Evolutionary conservation across 2,113 vertebrate genomes (phyloP).

Genomic region (Megaceryle torquata): DNA sequence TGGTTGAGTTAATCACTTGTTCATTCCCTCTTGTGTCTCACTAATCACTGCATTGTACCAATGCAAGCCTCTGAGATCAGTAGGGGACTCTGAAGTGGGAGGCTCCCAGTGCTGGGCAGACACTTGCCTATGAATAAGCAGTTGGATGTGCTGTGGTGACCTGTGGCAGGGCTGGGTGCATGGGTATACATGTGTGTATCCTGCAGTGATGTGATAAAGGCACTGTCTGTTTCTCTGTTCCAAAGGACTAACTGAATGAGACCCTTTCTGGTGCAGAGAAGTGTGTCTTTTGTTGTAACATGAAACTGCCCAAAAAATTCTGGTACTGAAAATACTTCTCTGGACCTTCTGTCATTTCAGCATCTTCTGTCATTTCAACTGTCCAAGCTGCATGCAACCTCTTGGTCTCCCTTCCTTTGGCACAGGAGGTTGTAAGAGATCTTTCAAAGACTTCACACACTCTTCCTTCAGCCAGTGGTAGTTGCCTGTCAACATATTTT

Average conservation of each 20-base stretch:
- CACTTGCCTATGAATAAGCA: neutral
- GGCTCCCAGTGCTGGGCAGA: neutral
- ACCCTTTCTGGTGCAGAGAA: neutral
- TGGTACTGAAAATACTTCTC: neutral
- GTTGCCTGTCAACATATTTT: neutral
- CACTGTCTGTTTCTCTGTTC: neutral
- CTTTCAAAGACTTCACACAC: neutral
- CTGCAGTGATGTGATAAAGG: neutral
- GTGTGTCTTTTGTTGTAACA: neutral
- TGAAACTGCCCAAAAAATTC: neutral
- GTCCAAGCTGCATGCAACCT: neutral
- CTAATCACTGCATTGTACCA: rapidly evolving
- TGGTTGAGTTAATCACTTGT: neutral
- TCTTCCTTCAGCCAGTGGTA: neutral
- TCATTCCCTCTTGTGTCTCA: neutral
- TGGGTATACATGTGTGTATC: neutral
- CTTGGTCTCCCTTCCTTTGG: neutral
- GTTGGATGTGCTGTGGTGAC: neutral
- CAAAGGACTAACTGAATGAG: neutral
- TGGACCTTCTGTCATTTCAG: neutral
- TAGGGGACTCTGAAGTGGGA: neutral
- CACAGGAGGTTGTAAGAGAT: neutral
- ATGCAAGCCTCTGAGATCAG: neutral
- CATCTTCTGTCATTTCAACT: neutral
- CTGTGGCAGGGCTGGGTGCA: neutral